Base-by-base conservation (phyloP, 2,797 vertebrate species). In the Vultur gryphus region DNA sequence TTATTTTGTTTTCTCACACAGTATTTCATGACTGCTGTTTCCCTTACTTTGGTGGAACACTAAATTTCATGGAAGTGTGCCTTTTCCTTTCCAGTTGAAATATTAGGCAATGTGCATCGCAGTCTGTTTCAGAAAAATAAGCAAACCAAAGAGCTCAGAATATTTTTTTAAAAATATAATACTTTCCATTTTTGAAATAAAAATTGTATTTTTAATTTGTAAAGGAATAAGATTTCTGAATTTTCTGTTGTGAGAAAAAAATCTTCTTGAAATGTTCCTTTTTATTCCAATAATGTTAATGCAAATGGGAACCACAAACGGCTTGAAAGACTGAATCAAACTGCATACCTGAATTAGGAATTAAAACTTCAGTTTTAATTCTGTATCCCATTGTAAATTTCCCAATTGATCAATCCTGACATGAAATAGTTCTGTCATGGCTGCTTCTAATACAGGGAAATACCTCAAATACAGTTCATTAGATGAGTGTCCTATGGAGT, bases 1-100 rank as follows among this genome's bases (percentile, higher is more conserved):
- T 83, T 77, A 73, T 87, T 96, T 93, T 73, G 64, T 89, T 95
- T 95, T 73, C 71, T 71, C 28, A 62, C 6, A 6, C 25, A 65
- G 16, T 90, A 81, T 92, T 97, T 95, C 87, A 78, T 93, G 62
- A 57, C 66, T 66, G 61, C 61, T 87, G 28, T 84, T 87, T 89
- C 67, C 28, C 78, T 69, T 88, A 81, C 54, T 79, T 87, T 54
- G 66, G 11, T 69, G 39, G 58, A 92, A 85, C 43, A 55, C 24
- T 87, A 65, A 65, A 87, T 93, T 93, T 92, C 65, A 61, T 44
- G 39, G 31, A 75, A 80, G 24, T 59, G 71, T 92, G 71, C 43
- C 48, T 93, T 90, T 96, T 94, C 31, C 19, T 57, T 87, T 84
- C 48, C n/a, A 59, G 64, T 28, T 75, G 75, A 94, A 92, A 71